These are phyloP conservation scores for Spheniscus mendiculus DNA, from an alignment of 2,113 vertebrate genomes.

Conservation along the genomic window DNA sequence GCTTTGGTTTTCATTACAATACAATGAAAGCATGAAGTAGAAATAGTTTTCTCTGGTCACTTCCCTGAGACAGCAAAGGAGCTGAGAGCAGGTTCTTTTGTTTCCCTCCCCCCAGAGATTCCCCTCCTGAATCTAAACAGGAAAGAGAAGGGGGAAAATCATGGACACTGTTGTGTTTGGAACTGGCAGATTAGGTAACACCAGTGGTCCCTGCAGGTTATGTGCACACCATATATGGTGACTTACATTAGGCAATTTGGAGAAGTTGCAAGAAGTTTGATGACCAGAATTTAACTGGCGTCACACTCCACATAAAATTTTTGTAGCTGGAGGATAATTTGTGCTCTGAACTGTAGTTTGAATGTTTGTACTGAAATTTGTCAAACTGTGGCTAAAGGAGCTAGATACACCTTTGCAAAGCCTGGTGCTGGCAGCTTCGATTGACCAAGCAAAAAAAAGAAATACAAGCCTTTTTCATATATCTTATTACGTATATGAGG, in stretches of 20 bases:
- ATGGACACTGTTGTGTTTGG: neutral
- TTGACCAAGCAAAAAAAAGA: neutral
- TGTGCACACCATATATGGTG: fast-evolving
- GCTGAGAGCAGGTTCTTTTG: neutral
- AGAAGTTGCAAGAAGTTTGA: neutral
- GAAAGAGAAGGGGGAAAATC: neutral
- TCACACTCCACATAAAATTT: neutral
- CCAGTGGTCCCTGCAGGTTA: neutral
- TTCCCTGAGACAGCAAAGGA: neutral
- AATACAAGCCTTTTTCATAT: fast-evolving
- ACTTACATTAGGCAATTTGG: neutral
- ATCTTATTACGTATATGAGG: neutral
- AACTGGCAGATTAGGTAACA: neutral
- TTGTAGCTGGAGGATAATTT: neutral
- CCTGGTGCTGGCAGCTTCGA: neutral
- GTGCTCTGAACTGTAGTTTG: neutral
- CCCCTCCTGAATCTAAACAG: neutral
- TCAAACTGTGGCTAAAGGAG: neutral
- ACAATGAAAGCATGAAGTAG: neutral
- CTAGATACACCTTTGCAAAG: neutral
- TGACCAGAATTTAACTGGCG: neutral
- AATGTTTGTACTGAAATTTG: neutral
- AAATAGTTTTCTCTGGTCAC: neutral
- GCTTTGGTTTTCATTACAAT: neutral
- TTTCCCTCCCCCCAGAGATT: neutral